These are phyloP conservation scores for Lerista edwardsae DNA, from an alignment of 2,797 vertebrate species.

Conservation along the genomic window DNA sequence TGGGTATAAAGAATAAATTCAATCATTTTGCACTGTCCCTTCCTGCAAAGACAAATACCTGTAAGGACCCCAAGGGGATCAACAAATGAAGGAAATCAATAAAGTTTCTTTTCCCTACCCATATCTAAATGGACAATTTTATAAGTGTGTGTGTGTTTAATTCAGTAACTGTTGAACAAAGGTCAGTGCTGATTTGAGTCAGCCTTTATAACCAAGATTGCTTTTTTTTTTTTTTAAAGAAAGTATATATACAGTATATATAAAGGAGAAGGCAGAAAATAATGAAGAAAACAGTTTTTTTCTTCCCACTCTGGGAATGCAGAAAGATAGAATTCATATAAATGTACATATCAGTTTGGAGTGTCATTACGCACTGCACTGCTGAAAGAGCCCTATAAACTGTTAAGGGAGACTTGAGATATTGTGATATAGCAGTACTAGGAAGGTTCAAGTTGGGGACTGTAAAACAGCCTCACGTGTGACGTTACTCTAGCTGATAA, in stretches of 20 bases:
- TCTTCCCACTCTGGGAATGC: constrained; percentile 40
- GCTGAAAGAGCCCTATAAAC: constrained; percentile 49
- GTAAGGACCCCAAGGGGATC: constrained; percentile 37
- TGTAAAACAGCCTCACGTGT: constrained; percentile 52
- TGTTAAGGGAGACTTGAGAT: constrained; percentile 60
- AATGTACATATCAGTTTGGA: constrained; percentile 57
- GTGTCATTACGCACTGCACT: constrained; percentile 51
- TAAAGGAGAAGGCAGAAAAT: neutral
- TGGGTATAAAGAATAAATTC: constrained; percentile 41
- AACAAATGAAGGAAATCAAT: constrained; percentile 66
- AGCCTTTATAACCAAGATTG: constrained; percentile 65
- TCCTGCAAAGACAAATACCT: constrained; percentile 56
- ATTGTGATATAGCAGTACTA: constrained; percentile 52
- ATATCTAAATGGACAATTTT: constrained; percentile 69
- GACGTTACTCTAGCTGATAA: constrained; percentile 60
- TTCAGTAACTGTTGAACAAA: constrained; percentile 64
- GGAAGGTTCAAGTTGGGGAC: constrained; percentile 9
- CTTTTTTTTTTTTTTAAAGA: too few relatives aligned
- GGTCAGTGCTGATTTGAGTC: constrained; percentile 68
- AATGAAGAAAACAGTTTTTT: constrained; percentile 22
- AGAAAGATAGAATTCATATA: constrained; percentile 61
- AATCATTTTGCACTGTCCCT: constrained; percentile 15
- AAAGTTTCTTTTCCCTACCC: constrained; percentile 48
- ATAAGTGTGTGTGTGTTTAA: constrained; percentile 54
- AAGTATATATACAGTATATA: too few relatives aligned